These are phyloP conservation scores for Leptopilina myrica DNA, from an alignment of 2,888 invertebrate species.

Conservation along the genomic window DNA sequence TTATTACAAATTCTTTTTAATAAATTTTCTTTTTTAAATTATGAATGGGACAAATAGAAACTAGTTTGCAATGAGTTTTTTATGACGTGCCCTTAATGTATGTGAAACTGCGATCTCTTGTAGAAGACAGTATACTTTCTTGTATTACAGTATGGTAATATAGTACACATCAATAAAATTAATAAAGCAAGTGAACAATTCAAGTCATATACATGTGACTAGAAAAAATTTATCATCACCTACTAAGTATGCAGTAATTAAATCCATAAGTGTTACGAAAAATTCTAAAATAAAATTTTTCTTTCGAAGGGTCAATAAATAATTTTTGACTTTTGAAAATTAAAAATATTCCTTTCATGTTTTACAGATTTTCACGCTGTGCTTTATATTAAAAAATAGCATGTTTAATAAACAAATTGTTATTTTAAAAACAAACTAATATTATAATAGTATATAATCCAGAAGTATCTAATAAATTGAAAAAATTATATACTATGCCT, in stretches of 20 bases:
- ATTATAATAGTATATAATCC: no score
- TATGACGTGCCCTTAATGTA: slow-evolving; percentile 10
- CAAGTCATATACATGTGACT: not conserved
- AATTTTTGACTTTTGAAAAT: no score
- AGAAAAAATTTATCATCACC: not conserved
- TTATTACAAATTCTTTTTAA: not conserved
- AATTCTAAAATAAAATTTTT: not conserved
- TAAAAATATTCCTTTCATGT: no score
- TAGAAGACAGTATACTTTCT: slow-evolving; percentile 20
- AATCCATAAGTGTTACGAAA: not conserved
- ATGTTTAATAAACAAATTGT: no score
- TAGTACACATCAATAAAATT: slow-evolving; percentile 12
- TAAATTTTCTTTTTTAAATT: not conserved
- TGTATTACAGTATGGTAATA: slow-evolving; percentile 28
- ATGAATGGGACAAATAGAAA: not conserved
- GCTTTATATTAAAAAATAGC: no score
- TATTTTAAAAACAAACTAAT: no score
- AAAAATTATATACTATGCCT: no score
- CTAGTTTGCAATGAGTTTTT: not conserved
- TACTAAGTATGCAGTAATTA: not conserved
- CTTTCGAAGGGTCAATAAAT: no score
- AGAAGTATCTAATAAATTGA: no score
- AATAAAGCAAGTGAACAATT: slow-evolving; percentile 10
- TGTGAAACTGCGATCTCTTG: slow-evolving; percentile 10
- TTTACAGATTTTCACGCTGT: no score